phyloP scores from a whole-genome alignment of 2,797 vertebrate species.

The Steatocranus sp. region DNA sequence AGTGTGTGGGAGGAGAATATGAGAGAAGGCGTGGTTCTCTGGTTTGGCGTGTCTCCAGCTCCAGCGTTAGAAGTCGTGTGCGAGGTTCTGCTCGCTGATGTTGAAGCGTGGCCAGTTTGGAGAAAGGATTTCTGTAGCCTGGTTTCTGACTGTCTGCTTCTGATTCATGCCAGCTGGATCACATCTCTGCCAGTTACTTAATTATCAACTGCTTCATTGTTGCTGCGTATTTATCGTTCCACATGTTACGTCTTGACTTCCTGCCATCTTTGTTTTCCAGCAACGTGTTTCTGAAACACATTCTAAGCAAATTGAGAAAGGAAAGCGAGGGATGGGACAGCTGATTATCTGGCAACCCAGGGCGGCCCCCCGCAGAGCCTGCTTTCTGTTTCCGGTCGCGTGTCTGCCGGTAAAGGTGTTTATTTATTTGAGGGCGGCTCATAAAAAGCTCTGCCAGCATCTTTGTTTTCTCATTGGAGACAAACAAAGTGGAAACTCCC shows the following conservation, averaged over 20 bases:
- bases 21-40: not conserved
- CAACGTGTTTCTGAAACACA: not conserved
- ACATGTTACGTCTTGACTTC: not conserved
- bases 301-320: not conserved
- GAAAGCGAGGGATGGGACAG: not conserved
- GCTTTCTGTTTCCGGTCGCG: not conserved
- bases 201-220: not conserved
- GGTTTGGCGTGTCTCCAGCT: not conserved
- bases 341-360: not conserved
- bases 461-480: not conserved
- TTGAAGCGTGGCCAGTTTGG: not conserved
- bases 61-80: not conserved
- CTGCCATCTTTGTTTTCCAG: not conserved
- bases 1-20: not conserved
- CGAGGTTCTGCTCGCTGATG: not conserved
- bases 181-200: not conserved
- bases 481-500: not conserved
- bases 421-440: not conserved
- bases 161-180: not conserved
- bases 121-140: not conserved
- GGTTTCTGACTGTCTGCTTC: not conserved
- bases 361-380: rapidly evolving
- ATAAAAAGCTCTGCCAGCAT: not conserved
- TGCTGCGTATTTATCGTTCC: not conserved
- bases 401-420: not conserved